Conservation (phyloP, 2,888 invertebrate genomes). For the Brachycybe producta region DNA sequence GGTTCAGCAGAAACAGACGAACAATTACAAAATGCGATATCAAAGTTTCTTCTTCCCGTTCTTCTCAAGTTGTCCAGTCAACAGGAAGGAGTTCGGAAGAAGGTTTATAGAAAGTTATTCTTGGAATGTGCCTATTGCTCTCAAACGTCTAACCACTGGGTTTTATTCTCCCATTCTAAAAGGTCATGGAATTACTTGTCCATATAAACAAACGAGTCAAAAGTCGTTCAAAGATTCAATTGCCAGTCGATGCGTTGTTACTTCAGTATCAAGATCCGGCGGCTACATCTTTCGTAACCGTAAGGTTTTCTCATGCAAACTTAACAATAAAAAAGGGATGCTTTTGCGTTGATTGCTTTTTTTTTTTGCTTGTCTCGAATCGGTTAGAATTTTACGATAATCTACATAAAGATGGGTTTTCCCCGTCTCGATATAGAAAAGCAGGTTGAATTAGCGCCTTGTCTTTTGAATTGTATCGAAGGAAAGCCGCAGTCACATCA, state of each 20-base stretch:
- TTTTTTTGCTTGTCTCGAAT: slow-evolving; percentile 2
- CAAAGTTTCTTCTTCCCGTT: slow-evolving; percentile 72
- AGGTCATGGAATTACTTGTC: slow-evolving; percentile 82
- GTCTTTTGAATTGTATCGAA: slow-evolving; percentile 60
- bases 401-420: slow-evolving; percentile 84
- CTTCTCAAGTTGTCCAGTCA: slow-evolving; percentile 77
- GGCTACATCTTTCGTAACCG: slow-evolving; percentile 63
- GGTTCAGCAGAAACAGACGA: slow-evolving; percentile 83
- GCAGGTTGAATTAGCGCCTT: slow-evolving; percentile 60
- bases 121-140: not conserved
- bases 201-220: slow-evolving; percentile 84
- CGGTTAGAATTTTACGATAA: slow-evolving; percentile 75
- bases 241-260: slow-evolving; percentile 72
- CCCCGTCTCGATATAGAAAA: slow-evolving; percentile 61
- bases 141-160: not conserved
- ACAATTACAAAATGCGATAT: slow-evolving; percentile 65
- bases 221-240: slow-evolving; percentile 64
- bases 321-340: too few relatives aligned
- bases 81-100: slow-evolving; percentile 63
- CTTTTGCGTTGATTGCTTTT: too few relatives aligned
- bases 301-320: slow-evolving; percentile 39
- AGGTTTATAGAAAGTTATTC: slow-evolving; percentile 41
- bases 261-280: slow-evolving; percentile 64
- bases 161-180: slow-evolving; percentile 32
- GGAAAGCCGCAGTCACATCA: slow-evolving; percentile 70